A percentile compares a stretch with the other conserved stretches of the same genome.
Evolutionary conservation across 2,888 invertebrate genomes (phyloP).

Genomic region (Philereme transversata): DNA sequence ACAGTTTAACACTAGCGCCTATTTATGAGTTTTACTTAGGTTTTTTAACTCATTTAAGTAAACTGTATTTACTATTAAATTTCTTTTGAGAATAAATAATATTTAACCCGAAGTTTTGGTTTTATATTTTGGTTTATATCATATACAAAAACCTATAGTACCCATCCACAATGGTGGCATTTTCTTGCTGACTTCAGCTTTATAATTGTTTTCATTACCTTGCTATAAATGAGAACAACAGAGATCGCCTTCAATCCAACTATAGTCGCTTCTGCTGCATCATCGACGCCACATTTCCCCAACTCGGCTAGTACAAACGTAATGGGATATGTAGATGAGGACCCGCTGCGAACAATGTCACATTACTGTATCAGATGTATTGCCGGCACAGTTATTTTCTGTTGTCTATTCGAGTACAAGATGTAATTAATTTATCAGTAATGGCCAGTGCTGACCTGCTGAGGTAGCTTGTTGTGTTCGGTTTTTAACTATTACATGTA

Average conservation of each 20-base stretch:
- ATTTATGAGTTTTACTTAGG: too few relatives aligned
- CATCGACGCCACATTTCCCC: conserved; percentile 30
- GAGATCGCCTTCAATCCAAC: conserved; percentile 2
- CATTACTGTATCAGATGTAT: conserved; percentile 56
- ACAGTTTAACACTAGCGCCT: too few relatives aligned
- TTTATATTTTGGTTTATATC: too few relatives aligned
- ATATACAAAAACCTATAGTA: too few relatives aligned
- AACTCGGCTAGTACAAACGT: conserved; percentile 49
- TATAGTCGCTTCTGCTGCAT: conserved; percentile 18
- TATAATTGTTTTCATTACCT: conserved; percentile 2
- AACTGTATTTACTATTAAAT: too few relatives aligned
- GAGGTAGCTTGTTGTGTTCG: conserved; percentile 1
- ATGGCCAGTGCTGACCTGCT: background rate
- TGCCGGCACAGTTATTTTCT: conserved; percentile 37
- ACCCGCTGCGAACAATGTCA: conserved; percentile 66
- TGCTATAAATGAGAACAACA: background rate
- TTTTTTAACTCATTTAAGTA: too few relatives aligned
- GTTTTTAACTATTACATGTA: too few relatives aligned
- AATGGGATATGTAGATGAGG: conserved; percentile 64
- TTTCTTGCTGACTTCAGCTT: background rate
- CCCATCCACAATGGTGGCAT: too few relatives aligned
- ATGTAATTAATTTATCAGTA: conserved; percentile 13
- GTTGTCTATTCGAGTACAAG: conserved; percentile 15
- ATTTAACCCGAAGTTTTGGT: too few relatives aligned
- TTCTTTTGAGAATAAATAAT: too few relatives aligned